Evolutionary conservation across 2,888 invertebrate genomes (phyloP), one percentile per base, ranked within the genome.

Genomic region (Andrena minutula): DNA sequence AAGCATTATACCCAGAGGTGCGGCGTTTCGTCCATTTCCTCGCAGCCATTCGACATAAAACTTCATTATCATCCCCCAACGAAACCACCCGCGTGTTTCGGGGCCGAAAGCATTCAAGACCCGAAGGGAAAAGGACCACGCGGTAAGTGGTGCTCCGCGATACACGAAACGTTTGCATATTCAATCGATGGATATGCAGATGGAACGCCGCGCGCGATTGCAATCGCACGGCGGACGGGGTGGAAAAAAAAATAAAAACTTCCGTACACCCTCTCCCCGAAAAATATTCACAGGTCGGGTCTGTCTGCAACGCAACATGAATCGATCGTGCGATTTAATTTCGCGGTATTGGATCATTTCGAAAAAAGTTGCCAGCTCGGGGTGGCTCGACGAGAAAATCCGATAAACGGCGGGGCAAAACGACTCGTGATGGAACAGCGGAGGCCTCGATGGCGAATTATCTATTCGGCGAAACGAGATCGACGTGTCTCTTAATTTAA

Each of bases 161-260:
- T 66, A 71, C 65, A 51, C 70, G 70, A 47, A 61, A 41, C 71
- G 56, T 71, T 70, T 80, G 66, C 82, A 75, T 75, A 75, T 66
- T 70, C 71, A 35, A 81, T 81, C 70, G 65, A 70, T 61, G 79
- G n/a, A 56, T 72, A 81, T 75, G 74, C 70, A 81, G 32, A 75
- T 81, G 70, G 66, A 61, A 47, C 49, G 35, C 23, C n/a, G 20
- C 12, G 12, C 32, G 61, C 32, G 65, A 56, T 66, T 61, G 35
- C 41, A 51, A 70, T 56, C 64, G 69, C 35, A 60, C 68, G 63
- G n/a, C 26, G 56, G 68, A 60, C 26, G 26, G 2, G 23, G 26
- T 20, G 20, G 4, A 56, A 53, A 35, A 70, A 60, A 12, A 35
- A 56, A 35, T 65, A 58, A 53, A 12, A 41, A 35, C 23, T 70